A percentile compares a stretch with the other conserved stretches of the same genome.
Evolutionary conservation across 2,797 vertebrate genomes (phyloP).

Genomic region (Hemitrygon akajei): DNA sequence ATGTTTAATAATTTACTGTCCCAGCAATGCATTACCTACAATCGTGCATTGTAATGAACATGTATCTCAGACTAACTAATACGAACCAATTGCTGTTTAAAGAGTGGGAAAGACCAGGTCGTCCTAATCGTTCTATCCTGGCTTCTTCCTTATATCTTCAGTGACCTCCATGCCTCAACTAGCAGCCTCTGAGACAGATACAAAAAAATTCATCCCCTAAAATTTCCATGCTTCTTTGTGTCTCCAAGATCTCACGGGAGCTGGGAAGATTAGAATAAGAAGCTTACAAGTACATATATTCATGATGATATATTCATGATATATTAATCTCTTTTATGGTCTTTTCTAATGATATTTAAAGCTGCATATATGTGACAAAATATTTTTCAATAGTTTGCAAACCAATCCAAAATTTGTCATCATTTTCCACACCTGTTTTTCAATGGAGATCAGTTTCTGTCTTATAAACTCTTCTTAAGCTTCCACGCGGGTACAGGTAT

Average conservation of each 20-base stretch:
- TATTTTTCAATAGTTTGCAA: background rate
- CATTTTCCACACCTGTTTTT: background rate
- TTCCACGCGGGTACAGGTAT: too few species aligned
- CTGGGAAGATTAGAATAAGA: background rate
- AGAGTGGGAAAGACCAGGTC: background rate
- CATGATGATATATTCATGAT: background rate
- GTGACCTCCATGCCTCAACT: background rate
- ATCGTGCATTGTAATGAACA: conserved; percentile 15
- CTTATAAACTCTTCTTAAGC: background rate
- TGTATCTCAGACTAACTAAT: background rate
- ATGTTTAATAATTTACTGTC: conserved; percentile 26
- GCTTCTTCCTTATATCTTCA: background rate
- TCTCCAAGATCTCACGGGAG: background rate
- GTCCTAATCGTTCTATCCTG: background rate
- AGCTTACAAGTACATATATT: conserved; percentile 3
- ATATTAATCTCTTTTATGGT: background rate
- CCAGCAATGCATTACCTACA: background rate
- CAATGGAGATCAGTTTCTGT: background rate
- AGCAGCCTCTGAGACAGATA: background rate
- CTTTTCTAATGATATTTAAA: background rate
- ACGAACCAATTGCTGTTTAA: background rate
- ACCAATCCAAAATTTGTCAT: background rate
- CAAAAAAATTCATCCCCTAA: background rate
- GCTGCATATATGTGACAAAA: background rate
- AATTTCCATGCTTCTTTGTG: too few species aligned